Evolutionary conservation across 2,888 invertebrate species (phyloP).

Genomic region (Meandrusa payeni): DNA sequence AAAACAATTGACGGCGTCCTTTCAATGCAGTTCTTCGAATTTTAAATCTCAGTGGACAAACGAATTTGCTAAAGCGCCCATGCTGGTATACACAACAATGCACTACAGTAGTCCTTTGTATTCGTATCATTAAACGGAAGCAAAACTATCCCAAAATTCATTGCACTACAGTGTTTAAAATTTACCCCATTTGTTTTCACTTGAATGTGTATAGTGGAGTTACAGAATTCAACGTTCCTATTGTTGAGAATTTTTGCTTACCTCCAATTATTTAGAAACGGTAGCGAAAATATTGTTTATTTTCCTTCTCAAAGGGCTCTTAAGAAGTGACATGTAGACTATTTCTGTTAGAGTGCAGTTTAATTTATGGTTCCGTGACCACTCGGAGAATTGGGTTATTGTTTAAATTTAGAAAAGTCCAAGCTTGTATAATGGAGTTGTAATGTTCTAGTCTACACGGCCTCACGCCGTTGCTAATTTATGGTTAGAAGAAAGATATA

Average conservation of each 20-base stretch:
- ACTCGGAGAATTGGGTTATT: constrained; percentile 62
- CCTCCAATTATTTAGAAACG: constrained; percentile 55
- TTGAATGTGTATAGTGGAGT: constrained; percentile 64
- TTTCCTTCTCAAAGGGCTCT: constrained; percentile 66
- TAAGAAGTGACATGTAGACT: constrained; percentile 69
- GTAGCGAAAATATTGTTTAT: constrained; percentile 79
- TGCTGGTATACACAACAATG: constrained; percentile 48
- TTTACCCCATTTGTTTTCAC: constrained; percentile 67
- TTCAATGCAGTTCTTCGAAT: constrained; percentile 37
- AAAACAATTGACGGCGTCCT: constrained; percentile 22
- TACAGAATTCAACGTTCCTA: constrained; percentile 51
- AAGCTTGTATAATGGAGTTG: constrained; percentile 34
- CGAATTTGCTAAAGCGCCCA: constrained; percentile 52
- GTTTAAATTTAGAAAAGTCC: constrained; percentile 61
- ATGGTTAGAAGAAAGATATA: not conserved
- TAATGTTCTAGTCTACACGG: constrained; percentile 34
- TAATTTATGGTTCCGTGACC: constrained; percentile 68
- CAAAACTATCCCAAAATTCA: constrained; percentile 51
- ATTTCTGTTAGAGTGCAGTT: constrained; percentile 52
- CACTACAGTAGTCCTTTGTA: constrained; percentile 53
- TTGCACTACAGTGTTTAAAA: constrained; percentile 51
- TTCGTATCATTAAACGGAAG: constrained; percentile 64
- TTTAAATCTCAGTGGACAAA: constrained; percentile 52
- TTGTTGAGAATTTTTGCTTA: constrained; percentile 63
- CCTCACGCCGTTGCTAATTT: constrained; percentile 44